Percentiles rank a stretch among this genome's conserved stretches.
These are phyloP conservation scores for Mesaphorura yosii DNA, from an alignment of 1,140 invertebrate species.

Conservation along the genomic window DNA sequence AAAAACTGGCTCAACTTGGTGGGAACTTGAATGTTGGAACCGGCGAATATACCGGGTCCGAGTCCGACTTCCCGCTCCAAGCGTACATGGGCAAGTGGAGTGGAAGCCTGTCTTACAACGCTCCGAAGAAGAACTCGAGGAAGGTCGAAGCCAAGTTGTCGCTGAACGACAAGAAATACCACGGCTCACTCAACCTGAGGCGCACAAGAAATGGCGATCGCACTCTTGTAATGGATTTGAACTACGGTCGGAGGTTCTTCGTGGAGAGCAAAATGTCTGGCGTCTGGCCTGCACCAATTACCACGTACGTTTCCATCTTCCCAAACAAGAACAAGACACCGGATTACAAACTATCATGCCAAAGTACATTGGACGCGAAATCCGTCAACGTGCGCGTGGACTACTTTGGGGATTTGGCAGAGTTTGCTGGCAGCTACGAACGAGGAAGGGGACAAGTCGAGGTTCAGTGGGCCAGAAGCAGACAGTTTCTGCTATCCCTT, in stretches of 20 bases:
- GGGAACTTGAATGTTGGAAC: too few species aligned
- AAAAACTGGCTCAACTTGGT: conserved; percentile 22
- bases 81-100: conserved; percentile 15
- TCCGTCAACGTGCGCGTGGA: conserved; percentile 8
- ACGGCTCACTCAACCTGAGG: conserved; percentile 15
- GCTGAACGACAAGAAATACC: conserved; percentile 28
- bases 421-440: conserved; percentile 3
- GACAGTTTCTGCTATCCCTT: neutral
- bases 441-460: neutral
- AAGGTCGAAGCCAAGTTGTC: conserved; percentile 28
- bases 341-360: conserved; percentile 6
- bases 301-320: neutral
- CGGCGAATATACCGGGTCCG: conserved; percentile 19
- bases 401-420: conserved; percentile 17
- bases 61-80: too few species aligned
- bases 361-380: neutral
- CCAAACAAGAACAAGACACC: conserved; percentile 13
- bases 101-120: conserved; percentile 23
- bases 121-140: conserved; percentile 12
- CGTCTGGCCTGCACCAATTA: conserved; percentile 1
- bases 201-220: conserved; percentile 11
- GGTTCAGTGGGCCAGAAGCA: neutral
- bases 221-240: conserved; percentile 17
- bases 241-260: conserved; percentile 1
- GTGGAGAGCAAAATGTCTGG: conserved; percentile 10